These are phyloP conservation scores for Pongo abelii DNA, from an alignment of 2,113 vertebrate genomes.

Conservation along the genomic window DNA sequence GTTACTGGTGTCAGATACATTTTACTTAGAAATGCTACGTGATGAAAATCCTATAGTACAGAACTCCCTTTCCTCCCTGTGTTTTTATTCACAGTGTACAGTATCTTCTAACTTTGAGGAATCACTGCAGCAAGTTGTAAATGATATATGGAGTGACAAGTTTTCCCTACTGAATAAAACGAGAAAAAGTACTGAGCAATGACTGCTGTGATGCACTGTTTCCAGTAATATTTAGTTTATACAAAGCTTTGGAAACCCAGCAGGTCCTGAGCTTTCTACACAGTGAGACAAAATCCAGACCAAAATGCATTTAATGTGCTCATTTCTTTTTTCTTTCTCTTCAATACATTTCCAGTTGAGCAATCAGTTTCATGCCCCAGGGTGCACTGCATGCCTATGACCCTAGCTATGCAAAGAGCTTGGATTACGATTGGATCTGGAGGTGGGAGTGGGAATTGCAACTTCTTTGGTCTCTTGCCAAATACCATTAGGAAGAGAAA, in stretches of 20 bases:
- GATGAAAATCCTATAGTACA: background rate
- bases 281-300: slow-evolving; percentile 44
- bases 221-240: slow-evolving; percentile 57
- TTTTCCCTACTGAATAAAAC: background rate
- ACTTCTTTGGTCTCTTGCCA: background rate
- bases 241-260: slow-evolving; percentile 57
- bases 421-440: background rate
- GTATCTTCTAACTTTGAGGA: slow-evolving; percentile 47
- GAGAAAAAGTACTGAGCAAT: background rate
- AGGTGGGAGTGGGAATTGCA: background rate
- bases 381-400: background rate
- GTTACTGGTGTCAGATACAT: background rate
- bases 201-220: background rate
- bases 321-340: slow-evolving; percentile 50
- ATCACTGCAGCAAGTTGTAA: slow-evolving; percentile 53
- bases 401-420: background rate
- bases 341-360: slow-evolving; percentile 49
- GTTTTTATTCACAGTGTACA: background rate
- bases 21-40: background rate
- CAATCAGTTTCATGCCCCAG: slow-evolving; percentile 8
- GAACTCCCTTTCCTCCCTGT: background rate
- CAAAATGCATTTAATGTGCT: slow-evolving; percentile 53
- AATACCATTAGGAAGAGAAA: background rate
- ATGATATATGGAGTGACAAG: slow-evolving; percentile 32
- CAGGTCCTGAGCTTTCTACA: slow-evolving; percentile 38